Base-by-base conservation (phyloP, 2,113 vertebrate species). In the Aleadryas rufinucha region DNA sequence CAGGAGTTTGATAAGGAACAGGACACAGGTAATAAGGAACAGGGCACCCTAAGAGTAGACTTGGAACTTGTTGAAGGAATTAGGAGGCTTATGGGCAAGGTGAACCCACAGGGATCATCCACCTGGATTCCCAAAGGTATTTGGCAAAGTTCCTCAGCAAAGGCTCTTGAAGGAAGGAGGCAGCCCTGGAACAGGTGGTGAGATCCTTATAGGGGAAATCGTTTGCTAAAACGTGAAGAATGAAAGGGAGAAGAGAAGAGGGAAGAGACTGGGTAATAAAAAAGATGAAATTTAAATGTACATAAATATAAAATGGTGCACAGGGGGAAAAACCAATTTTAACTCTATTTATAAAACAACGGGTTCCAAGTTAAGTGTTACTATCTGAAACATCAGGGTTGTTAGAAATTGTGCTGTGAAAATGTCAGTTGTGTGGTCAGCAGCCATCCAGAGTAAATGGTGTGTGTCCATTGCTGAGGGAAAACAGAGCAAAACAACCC, bases 331-430 rank as follows among this genome's bases (percentile, higher is more conserved):
- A 88, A 61, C 1, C 79, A 74, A 95, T 96, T 95, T 74, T 24
- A 92, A 80, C 88, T 93, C 92, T 77, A 57, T 85, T 92, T 85
- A 54, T 93, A 80, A 95, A 94, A 60, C 94, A 76, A 84, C 30
- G 0, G 90, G 92, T 91, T 90, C 78, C 16, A 35, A 85, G 70
- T 83, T 87, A 87, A 89, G 63, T 44, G 78, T 83, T 79, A 16
- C 88, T 69, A 7, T 83, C 87, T 72, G 85, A 84, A 91, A 91
- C 17, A 0, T 7, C 0, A 0, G 65, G 17, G 13, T 76, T 68
- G 45, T 84, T 71, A 69, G 75, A 72, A 70, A 33, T 0, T 76
- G 61, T 81, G 78, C 82, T 49, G 30, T 68, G 90, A 78, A 93
- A 94, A 93, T 76, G 75, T 91, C 90, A 54, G 12, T 68, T 85